Base-by-base conservation (phyloP, 2,113 vertebrate species). In the Physeter macrocephalus region DNA sequence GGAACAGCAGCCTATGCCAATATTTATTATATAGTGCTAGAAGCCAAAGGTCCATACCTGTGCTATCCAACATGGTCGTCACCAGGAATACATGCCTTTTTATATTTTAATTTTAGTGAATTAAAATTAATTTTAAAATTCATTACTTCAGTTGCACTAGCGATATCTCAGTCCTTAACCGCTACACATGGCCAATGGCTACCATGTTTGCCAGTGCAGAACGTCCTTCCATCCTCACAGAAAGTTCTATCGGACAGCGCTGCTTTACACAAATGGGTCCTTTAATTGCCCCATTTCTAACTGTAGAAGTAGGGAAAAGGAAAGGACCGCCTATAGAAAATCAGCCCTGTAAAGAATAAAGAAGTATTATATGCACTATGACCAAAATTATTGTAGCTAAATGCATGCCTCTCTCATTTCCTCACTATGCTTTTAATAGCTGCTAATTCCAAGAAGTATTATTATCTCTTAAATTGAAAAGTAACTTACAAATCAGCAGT, bases 401-500 rank as follows among this genome's bases (percentile, higher is more conserved):
- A 10, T n/a, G 11, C 3, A 12, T 8, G 36, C 2, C 36, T 88
- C 43, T 75, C 36, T 59, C 13, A 11, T 71, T 72, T 75, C 9
- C 15, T 66, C 72, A 36, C 49, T 27, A 2, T 67, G 46, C 18
- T 54, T 64, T 62, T 57, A 54, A 64, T 11, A 88, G 21, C n/a
- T 82, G 64, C 52, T 49, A 39, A 78, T 77, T 88, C n/a, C 23
- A 39, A 90, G 43, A 93, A 78, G 17, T 15, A 25, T 62, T 59
- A n/a, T 87, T 66, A 66, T 46, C 52, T 94, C 27, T 74, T 81
- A 72, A 80, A 74, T 49, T 49, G 36, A 93, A 72, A 90, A 27
- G 1, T n/a, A 54, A 88, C 74, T 61, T 71, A 39, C 2, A 66
- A 80, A 72, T 46, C 71, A 86, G 52, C 59, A 59, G 31, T 67